Conservation (phyloP, 2,888 invertebrate species). For the Zeuzera pyrina region DNA sequence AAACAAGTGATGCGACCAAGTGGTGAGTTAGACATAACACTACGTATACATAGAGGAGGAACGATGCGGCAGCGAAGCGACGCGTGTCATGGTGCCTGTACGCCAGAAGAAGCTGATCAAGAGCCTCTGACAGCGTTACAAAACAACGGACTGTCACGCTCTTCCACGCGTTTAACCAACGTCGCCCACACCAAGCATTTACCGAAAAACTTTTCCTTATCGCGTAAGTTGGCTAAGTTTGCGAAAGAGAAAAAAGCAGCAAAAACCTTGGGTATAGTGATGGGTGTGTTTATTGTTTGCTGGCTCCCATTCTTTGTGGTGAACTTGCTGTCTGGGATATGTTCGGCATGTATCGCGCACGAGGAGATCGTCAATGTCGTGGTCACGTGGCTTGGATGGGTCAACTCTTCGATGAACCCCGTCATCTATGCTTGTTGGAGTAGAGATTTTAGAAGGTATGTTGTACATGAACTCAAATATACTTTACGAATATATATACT, state of each 20-base stretch:
- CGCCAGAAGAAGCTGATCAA: conserved; percentile 78
- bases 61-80: conserved; percentile 76
- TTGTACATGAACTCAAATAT: too few relatives aligned
- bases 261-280: conserved; percentile 96
- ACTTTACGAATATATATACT: too few relatives aligned
- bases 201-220: conserved; percentile 92
- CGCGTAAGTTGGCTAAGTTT: conserved; percentile 94
- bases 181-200: conserved; percentile 75
- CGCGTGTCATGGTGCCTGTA: conserved; percentile 71
- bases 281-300: conserved; percentile 97
- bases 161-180: conserved; percentile 78
- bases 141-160: conserved; percentile 83
- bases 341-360: conserved; percentile 88
- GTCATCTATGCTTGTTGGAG: conserved; percentile 99
- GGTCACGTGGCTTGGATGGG: conserved; percentile 96
- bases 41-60: conserved; percentile 95
- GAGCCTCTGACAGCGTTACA: conserved; percentile 84
- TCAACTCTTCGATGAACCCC: conserved; percentile 97
- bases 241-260: conserved; percentile 98
- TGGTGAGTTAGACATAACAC: conserved; percentile 88
- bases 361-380: conserved; percentile 90
- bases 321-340: conserved; percentile 92
- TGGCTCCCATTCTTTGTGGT: conserved; percentile 98
- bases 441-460: conserved; percentile 93
- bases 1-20: conserved; percentile 90